A percentile compares a stretch with the other conserved stretches of the same genome.
Evolutionary conservation across 1,140 invertebrate genomes (phyloP).

Genomic region (Proales similis): DNA sequence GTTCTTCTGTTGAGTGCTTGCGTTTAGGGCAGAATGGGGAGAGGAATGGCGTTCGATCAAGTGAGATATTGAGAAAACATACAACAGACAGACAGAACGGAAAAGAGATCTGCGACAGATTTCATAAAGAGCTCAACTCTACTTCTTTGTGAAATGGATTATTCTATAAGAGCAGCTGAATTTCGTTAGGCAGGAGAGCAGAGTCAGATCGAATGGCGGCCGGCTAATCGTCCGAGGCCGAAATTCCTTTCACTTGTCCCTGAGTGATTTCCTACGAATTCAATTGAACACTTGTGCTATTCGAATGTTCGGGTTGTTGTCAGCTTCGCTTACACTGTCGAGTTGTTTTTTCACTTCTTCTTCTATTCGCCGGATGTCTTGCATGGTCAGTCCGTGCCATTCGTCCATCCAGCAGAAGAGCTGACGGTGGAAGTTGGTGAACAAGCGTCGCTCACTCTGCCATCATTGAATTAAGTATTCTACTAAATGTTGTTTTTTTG

Average conservation of each 20-base stretch:
- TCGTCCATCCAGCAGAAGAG: slow-evolving; percentile 64
- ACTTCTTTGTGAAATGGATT: too few species aligned
- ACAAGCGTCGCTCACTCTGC: slow-evolving; percentile 57
- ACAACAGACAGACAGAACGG: too few species aligned
- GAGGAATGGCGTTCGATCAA: too few species aligned
- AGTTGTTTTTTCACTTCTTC: slow-evolving; percentile 39
- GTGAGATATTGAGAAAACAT: too few species aligned
- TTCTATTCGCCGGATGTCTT: slow-evolving; percentile 49
- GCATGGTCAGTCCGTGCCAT: slow-evolving; percentile 50
- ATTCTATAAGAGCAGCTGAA: too few species aligned
- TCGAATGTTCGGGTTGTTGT: neutral
- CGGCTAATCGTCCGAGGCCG: too few species aligned
- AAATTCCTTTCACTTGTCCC: slow-evolving; percentile 8
- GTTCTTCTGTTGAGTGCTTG: too few species aligned
- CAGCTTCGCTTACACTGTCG: slow-evolving; percentile 10
- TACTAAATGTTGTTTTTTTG: neutral
- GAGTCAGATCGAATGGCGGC: too few species aligned
- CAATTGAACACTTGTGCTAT: neutral
- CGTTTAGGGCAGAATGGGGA: too few species aligned
- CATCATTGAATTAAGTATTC: neutral
- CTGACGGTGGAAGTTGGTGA: slow-evolving; percentile 95
- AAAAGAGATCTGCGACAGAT: too few species aligned
- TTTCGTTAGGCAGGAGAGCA: too few species aligned
- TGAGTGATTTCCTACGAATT: slow-evolving; percentile 17
- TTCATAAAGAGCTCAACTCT: too few species aligned